These are phyloP conservation scores for Discoglossus pictus DNA, from an alignment of 2,797 vertebrate genomes.

Conservation along the genomic window DNA sequence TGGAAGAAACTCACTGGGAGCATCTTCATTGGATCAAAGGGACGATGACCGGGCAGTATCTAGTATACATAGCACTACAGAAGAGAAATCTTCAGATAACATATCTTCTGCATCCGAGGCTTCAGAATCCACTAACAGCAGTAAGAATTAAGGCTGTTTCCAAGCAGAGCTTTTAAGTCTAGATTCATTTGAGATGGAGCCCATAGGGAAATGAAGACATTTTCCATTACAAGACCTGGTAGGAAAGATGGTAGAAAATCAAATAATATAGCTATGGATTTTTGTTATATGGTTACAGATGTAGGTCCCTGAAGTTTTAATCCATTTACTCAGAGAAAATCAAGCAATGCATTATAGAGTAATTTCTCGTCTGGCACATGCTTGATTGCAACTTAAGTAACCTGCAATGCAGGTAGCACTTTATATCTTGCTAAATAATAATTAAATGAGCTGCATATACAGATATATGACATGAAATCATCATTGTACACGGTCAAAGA, in stretches of 20 bases:
- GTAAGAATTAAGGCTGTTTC: constrained; percentile 73
- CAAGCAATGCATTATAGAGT: constrained; percentile 10
- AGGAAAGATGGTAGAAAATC: constrained; percentile 34
- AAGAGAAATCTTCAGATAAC: constrained; percentile 89
- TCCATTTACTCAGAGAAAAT: constrained; percentile 25
- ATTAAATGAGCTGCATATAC: accelerated
- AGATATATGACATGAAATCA: not conserved
- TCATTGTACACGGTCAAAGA: no score
- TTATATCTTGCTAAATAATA: not conserved
- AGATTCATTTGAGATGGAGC: constrained; percentile 54
- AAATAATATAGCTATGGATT: constrained; percentile 30
- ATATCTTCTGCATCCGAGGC: constrained; percentile 92
- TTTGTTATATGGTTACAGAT: constrained; percentile 23
- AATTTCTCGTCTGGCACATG: not conserved
- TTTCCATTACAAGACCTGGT: constrained; percentile 33
- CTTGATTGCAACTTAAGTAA: not conserved
- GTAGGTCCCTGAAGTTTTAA: constrained; percentile 24
- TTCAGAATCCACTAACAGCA: constrained; percentile 78
- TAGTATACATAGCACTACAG: constrained; percentile 77
- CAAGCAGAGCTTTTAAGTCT: constrained; percentile 55
- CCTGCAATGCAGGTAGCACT: constrained; percentile 17
- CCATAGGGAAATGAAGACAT: constrained; percentile 32
- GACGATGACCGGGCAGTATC: constrained; percentile 72
- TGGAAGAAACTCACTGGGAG: constrained; percentile 72
- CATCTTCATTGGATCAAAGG: constrained; percentile 70